Percentiles rank a stretch among this genome's conserved stretches.
phyloP scores from a whole-genome alignment of 2,113 vertebrate genomes.

The Tympanuchus pallidicinctus region DNA sequence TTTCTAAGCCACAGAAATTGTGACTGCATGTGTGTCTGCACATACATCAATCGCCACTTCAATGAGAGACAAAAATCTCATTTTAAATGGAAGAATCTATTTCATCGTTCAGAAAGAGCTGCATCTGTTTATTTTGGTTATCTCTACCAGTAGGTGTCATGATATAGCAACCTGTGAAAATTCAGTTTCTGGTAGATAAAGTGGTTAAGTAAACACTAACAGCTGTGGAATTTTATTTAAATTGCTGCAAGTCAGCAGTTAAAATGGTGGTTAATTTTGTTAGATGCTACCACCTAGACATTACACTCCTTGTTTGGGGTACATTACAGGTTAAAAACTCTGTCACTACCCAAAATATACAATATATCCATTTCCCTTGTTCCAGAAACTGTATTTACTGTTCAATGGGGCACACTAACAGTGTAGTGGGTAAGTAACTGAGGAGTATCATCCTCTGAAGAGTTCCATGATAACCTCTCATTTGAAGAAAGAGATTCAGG shows the following conservation, averaged over 20 bases:
- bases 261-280: constrained; percentile 8
- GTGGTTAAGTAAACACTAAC: constrained; percentile 9
- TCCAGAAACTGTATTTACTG: neutral
- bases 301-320: neutral
- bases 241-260: neutral
- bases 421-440: neutral
- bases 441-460: neutral
- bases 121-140: constrained; percentile 11
- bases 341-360: neutral
- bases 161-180: constrained; percentile 70
- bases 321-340: neutral
- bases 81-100: neutral
- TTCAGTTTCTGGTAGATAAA: neutral
- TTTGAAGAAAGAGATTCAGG: neutral
- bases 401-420: neutral
- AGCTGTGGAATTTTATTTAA: neutral
- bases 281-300: neutral
- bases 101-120: neutral
- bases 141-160: constrained; percentile 77
- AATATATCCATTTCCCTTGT: neutral
- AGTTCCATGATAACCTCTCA: neutral
- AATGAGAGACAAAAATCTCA: neutral
- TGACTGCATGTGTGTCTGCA: rapidly evolving
- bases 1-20: neutral
- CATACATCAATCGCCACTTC: neutral